These are phyloP conservation scores for Actinernus sp. DNA, from an alignment of 92 coral and sea anemone species.

Conservation along the genomic window DNA sequence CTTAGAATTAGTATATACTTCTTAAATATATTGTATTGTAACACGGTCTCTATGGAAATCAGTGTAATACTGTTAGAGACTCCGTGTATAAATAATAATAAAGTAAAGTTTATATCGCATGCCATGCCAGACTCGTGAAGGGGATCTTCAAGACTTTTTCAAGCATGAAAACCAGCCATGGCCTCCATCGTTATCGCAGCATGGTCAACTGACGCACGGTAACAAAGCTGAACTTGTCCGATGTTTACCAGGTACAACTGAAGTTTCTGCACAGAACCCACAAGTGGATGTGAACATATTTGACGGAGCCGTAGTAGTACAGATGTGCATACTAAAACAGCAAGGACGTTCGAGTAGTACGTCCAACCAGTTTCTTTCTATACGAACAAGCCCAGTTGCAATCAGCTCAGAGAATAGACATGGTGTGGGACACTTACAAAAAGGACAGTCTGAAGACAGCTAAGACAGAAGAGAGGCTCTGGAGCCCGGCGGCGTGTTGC, in stretches of 20 bases:
- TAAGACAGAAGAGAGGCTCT: conserved; percentile 48
- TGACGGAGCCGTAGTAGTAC: conserved; percentile 46
- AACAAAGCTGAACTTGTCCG: conserved; percentile 36
- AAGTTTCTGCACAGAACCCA: no score
- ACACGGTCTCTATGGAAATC: no score
- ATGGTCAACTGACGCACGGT: conserved; percentile 26
- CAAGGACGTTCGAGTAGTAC: conserved; percentile 29
- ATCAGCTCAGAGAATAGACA: conserved; percentile 25
- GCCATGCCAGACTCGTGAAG: conserved; percentile 27
- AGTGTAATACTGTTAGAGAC: no score
- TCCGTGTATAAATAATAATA: no score
- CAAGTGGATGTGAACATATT: no score
- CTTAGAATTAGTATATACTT: no score
- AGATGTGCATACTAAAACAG: conserved; percentile 40
- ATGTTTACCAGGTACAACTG: no score
- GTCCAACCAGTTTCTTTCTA: conserved; percentile 24
- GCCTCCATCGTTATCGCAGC: conserved; percentile 39
- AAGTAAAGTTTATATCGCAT: conserved; percentile 24
- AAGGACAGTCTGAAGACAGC: conserved; percentile 36
- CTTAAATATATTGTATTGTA: no score
- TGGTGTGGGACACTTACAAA: no score
- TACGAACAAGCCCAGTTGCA: conserved; percentile 22
- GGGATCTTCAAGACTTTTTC: conserved; percentile 23
- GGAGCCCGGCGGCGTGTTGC: conserved; percentile 40
- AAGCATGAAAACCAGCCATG: no score